Base-by-base conservation (phyloP, 2,113 vertebrate genomes). In the Rattus rattus region DNA sequence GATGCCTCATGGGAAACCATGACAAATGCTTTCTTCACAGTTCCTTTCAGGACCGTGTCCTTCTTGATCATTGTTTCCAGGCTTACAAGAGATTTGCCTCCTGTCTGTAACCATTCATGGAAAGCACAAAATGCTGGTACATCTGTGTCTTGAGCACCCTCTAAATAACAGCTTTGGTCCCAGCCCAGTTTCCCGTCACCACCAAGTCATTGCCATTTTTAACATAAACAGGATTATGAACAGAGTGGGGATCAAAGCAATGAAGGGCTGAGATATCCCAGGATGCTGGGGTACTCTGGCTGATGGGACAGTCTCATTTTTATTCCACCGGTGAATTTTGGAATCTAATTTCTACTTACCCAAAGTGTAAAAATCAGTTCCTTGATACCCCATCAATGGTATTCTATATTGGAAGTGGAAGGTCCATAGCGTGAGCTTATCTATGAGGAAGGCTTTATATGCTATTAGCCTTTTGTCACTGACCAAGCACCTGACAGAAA, bases 21-120 rank as follows among this genome's bases (percentile, higher is more conserved):
- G 83, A 70, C 87, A 91, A 79, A 91, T 56, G 70, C 83, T 75
- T 83, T 91, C 96, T 81, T 14, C 10, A 49, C 81, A 65, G 73
- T 67, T 89, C 80, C 79, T 95, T 52, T 63, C 24, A 92, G 67
- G 81, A 36, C 20, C 11, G 4, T 28, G 33, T 54, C 56, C 81
- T 72, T 91, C 94, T 75, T 36, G 39, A 89, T 92, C 39, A 0
- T 9, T 49, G 79, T 70, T 95, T 90, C 79, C 2, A 47, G 72
- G 90, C 73, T 94, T 79, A 79, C 90, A 95, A 91, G 16, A 91
- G 0, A 0, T 91, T 47, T 87, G 92, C 81, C 54, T 79, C 1
- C 19, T 86, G 65, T 63, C 63, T 83, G 36, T 33, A 5, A 4
- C 47, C 33, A 17, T 91, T 75, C 10, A 47, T 14, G 70, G 92